Evolutionary conservation across 2,888 invertebrate genomes (phyloP), one percentile per base, ranked within the genome.

Genomic region (Lumbricus terrestris): DNA sequence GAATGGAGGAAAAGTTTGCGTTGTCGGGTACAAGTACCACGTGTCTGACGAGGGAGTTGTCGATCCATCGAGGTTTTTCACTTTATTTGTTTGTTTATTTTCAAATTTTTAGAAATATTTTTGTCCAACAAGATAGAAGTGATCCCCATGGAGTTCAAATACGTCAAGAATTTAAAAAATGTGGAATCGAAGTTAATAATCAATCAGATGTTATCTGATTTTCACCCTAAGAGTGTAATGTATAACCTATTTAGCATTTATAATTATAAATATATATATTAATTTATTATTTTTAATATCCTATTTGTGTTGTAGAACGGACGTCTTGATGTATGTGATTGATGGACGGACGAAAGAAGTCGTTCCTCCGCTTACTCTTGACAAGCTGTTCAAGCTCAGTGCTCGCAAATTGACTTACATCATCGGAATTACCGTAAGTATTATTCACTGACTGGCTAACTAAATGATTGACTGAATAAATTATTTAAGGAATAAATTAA

Each of bases 371-470:
- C 34, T 90, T 0, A 37, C 37, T 20, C 89, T 90, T 4, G 90
- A 91, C 38, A 35, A 35, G 34, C n/a, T 33, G 54, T 90, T 89
- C 38, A 38, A 20, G 11, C 54, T 91, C 35, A n/a, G 6, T 8
- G 54, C 38, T 15, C 54, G 91, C 88, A 35, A 82, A 37, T n/a
- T 40, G 18, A 82, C 88, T 34, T 35, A 69, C 88, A 89, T 91
- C 88, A 85, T 91, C 29, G 91, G 91, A 88, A 91, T 91, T 69
- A 91, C 91, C n/a, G 91, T 91, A 0, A 82, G 89, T 35, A 69
- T 18, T 35, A 69, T 18, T 33, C 4, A 8, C 23, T 89, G 20
- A 13, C n/a, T 69, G n/a, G 29, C 29, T n/a, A n/a, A 69, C 69
- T 69, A n/a, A 13, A 29, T n/a, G 69, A 29, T n/a, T 69, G 69